Evolutionary conservation across 2,113 vertebrate genomes (phyloP), one percentile per base, ranked within the genome.

Genomic region (Patagioenas fasciata): DNA sequence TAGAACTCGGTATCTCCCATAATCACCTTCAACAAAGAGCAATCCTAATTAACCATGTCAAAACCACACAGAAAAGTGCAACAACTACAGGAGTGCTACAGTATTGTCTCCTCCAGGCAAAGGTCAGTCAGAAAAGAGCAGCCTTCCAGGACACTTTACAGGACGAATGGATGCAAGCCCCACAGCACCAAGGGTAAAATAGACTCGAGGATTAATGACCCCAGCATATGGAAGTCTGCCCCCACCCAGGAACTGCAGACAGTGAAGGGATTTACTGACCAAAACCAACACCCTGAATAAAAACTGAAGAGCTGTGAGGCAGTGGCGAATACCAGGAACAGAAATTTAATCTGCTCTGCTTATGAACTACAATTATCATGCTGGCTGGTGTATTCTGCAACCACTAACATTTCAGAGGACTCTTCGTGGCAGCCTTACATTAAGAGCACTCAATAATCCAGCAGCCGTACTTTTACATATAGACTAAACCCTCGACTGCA

Each of bases 111-210:
- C 53, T 60, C 47, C 31, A 3, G 5, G 58, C 15, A 6, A 66
- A 56, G 13, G 25, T 15, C 2, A 0, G 20, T 53, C 24, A 21
- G 34, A 51, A 62, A 26, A 54, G 29, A 58, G 32, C 72, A 51
- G 73, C 60, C n/a, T 73, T 17, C 20, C 8, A 21, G 71, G 53
- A 31, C 20, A 42, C 56, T 42, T 44, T 0, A 1, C 29, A 25
- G 23, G 15, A n/a, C 0, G 1, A 51, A 51, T 25, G 0, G 0
- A 51, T 19, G 50, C 29, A 16, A 73, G 6, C 25, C 44, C 10
- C 24, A 2, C 24, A 16, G 70, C 12, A n/a, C 29, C 42, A 10
- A 36, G 32, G 25, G 34, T 11, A 19, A 47, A 61, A 56, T 31
- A 78, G 31, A 53, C 60, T 17, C 44, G 28, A 54, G 69, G 77